These are phyloP conservation scores for Rhincodon typus DNA, from an alignment of 2,797 vertebrate species.

Conservation along the genomic window DNA sequence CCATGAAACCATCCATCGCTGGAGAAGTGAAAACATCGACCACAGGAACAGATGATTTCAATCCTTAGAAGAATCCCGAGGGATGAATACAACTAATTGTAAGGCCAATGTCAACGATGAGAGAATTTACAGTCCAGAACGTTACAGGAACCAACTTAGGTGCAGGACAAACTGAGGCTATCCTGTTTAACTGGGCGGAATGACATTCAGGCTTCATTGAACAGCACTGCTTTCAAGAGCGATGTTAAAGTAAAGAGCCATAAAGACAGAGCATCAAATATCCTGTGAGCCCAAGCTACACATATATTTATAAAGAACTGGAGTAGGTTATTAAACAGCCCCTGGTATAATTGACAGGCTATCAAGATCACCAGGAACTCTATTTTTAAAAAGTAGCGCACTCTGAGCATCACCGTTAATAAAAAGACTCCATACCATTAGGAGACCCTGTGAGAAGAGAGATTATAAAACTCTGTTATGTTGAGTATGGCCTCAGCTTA, in stretches of 20 bases:
- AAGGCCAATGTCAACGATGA: neutral
- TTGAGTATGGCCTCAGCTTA: neutral
- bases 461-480: neutral
- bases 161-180: neutral
- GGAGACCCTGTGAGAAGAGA: no score
- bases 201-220: neutral
- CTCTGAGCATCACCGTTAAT: neutral
- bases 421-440: neutral
- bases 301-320: neutral
- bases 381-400: neutral
- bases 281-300: neutral
- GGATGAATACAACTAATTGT: neutral
- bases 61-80: neutral
- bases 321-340: neutral
- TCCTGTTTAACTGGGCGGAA: constrained; percentile 5
- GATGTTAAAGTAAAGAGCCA: neutral
- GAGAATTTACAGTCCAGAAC: neutral
- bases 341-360: neutral
- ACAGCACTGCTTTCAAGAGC: neutral
- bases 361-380: neutral
- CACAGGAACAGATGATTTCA: neutral
- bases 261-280: neutral
- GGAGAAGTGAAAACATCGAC: neutral
- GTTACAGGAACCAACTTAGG: neutral
- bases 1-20: neutral